Evolutionary conservation across 2,888 invertebrate species (phyloP), one percentile per base, ranked within the genome.

Genomic region (Lathronympha strigana): DNA sequence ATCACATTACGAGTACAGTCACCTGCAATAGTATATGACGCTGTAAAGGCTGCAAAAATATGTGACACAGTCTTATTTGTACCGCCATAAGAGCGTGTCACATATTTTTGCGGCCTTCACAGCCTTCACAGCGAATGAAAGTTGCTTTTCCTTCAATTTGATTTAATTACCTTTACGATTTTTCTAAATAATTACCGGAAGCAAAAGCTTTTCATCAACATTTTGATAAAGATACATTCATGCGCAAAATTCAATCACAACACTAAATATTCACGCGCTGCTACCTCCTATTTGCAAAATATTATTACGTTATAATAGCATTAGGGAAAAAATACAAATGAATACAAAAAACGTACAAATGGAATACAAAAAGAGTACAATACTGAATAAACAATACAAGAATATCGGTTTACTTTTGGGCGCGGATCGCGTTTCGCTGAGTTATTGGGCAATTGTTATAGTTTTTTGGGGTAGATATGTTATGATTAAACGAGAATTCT

Each of bases 271-370:
- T 75, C 75, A 77, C 78, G 79, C 68, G 11, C 69, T 68, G 67
- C 68, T 80, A 76, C 73, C 70, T 78, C 70, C 70, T 73, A 76
- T 77, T 81, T 75, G 79, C 81, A 73, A 79, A 81, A 81, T 76
- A 81, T 78, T 78, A 73, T 74, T 67, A 69, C 70, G 73, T 70
- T 66, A 66, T 67, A 68, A 71, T 70, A 66, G 54, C 19, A 38
- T 62, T 49, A 66, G 19, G 61, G 21, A 57, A 57, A 66, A 69
- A 69, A 57, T 67, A 66, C 67, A 15, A 43, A 36, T 31, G 49
- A 49, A 54, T 47, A 47, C 61, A 66, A 66, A 66, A 66, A 54
- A 31, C 61, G 47, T 28, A 61, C 60, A 54, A 66, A 61, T 31
- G 53, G 40, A 38, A 21, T 31, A 50, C 13, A 68, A 60, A 66